Percentiles rank a stretch among this genome's conserved stretches.
Evolutionary conservation across 2,797 vertebrate species (phyloP).

Genomic region (Falco rusticolus): DNA sequence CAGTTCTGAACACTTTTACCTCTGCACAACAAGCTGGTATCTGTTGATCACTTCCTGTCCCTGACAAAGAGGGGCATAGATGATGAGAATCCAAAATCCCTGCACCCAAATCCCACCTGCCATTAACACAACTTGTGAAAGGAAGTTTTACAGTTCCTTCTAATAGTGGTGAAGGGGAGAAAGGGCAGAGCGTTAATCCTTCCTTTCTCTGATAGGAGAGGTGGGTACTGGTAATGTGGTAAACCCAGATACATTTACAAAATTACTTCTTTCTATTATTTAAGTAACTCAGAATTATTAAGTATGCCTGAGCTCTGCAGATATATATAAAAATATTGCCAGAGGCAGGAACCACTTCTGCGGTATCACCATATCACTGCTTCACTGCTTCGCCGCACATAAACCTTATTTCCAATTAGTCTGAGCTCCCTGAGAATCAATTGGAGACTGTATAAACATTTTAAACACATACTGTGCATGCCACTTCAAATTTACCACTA

Average conservation of each 20-base stretch:
- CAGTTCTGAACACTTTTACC: background rate
- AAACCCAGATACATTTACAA: conserved; percentile 41
- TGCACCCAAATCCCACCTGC: background rate
- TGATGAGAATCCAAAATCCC: background rate
- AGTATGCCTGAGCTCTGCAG: conserved; percentile 49
- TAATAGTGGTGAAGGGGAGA: background rate
- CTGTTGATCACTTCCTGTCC: background rate
- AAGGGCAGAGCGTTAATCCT: background rate
- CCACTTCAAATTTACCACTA: conserved; percentile 68
- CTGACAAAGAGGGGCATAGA: background rate
- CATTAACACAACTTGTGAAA: background rate
- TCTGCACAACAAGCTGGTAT: background rate
- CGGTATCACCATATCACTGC: conserved; percentile 25
- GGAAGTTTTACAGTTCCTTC: background rate
- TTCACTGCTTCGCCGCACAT: conserved; percentile 15
- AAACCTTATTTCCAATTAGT: conserved; percentile 74
- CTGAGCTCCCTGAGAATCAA: conserved; percentile 49
- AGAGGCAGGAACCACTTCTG: conserved; percentile 26
- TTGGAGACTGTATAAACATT: conserved; percentile 53
- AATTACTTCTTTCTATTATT: conserved; percentile 67
- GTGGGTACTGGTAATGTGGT: background rate
- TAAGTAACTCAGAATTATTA: conserved; percentile 65
- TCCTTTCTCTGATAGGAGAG: background rate
- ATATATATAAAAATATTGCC: conserved; percentile 48
- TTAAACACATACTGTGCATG: conserved; percentile 60